A percentile compares a stretch with the other conserved stretches of the same genome.
Conservation (phyloP, 1,140 invertebrate species). For the Cepaea nemoralis region DNA sequence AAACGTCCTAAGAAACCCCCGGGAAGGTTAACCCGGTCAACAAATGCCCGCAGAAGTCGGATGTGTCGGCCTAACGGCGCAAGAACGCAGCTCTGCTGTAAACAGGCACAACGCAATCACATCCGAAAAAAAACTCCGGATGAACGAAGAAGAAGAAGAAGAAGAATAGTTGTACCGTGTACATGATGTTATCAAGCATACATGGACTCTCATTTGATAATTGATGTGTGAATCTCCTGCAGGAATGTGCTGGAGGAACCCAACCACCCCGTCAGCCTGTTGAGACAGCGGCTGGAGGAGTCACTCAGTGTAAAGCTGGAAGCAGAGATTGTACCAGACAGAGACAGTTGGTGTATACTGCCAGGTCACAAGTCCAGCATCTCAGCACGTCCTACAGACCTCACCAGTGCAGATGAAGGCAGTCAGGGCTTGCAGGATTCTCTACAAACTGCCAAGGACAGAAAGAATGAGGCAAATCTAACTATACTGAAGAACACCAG, state of each 20-base stretch:
- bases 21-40: too few species aligned
- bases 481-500: not conserved
- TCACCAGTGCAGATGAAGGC: not conserved
- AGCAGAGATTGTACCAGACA: not conserved
- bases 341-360: not conserved
- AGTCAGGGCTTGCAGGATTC: not conserved
- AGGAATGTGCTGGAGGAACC: slow-evolving; percentile 1
- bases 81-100: too few species aligned
- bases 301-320: not conserved
- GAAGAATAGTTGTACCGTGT: too few species aligned
- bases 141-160: too few species aligned
- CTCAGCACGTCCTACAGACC: not conserved
- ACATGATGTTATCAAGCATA: too few species aligned
- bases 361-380: slow-evolving; percentile 6
- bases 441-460: not conserved
- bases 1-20: too few species aligned
- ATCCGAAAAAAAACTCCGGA: too few species aligned
- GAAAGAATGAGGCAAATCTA: slow-evolving; percentile 5
- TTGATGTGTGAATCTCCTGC: too few species aligned
- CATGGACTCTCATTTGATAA: too few species aligned
- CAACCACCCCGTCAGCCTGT: slow-evolving; percentile 8
- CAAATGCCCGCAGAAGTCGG: too few species aligned
- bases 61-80: too few species aligned
- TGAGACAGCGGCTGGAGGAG: not conserved
- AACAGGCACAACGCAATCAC: too few species aligned